Conservation (phyloP, 1,140 invertebrate genomes). For the Drosophila azteca region DNA sequence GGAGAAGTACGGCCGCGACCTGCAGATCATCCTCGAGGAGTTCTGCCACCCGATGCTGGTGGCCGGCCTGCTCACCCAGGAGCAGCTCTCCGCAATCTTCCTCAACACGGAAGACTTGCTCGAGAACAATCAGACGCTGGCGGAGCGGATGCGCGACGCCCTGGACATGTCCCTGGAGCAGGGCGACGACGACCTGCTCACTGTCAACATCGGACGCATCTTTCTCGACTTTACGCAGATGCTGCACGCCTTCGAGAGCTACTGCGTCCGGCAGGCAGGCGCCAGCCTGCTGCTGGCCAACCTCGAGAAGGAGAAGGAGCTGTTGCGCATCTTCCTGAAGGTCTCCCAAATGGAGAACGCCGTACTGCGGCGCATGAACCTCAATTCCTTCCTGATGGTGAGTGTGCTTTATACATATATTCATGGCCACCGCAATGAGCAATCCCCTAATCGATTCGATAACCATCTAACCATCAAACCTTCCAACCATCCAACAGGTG, state of each 20-base stretch:
- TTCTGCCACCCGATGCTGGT: constrained; percentile 97
- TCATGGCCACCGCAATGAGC: not conserved
- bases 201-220: constrained; percentile 95
- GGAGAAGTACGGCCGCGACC: constrained; percentile 96
- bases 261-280: constrained; percentile 95
- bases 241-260: constrained; percentile 97
- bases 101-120: constrained; percentile 96
- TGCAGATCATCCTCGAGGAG: constrained; percentile 96
- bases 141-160: constrained; percentile 92
- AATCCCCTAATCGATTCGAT: not conserved
- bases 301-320: constrained; percentile 97
- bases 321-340: constrained; percentile 95
- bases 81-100: constrained; percentile 95
- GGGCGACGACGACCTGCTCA: constrained; percentile 91
- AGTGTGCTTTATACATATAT: constrained; percentile 33
- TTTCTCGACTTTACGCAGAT: constrained; percentile 96
- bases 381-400: constrained; percentile 98
- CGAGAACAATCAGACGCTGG: constrained; percentile 93
- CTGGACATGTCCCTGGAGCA: constrained; percentile 93
- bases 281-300: constrained; percentile 95
- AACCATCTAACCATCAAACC: no score
- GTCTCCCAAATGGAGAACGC: constrained; percentile 98
- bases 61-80: constrained; percentile 91
- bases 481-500: constrained; percentile 86
- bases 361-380: constrained; percentile 95